Percentiles rank a stretch among this genome's conserved stretches.
Evolutionary conservation across 2,797 vertebrate genomes (phyloP).

Genomic region (Betta splendens): DNA sequence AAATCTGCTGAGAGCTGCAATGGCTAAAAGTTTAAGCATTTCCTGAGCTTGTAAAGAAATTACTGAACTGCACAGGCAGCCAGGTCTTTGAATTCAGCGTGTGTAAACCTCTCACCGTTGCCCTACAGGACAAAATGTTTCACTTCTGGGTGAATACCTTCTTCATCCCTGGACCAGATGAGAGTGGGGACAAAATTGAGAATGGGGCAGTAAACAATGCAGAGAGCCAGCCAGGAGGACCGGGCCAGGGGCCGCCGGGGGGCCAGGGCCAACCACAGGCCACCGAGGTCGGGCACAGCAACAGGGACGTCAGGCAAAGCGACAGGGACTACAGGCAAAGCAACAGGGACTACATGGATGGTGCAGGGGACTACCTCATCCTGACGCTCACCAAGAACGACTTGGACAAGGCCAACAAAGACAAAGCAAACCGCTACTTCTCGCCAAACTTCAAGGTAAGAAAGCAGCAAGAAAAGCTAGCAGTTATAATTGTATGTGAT

Average conservation of each 20-base stretch:
- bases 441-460: conserved; percentile 99
- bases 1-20: conserved; percentile 9
- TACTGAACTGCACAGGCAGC: background rate
- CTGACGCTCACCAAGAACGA: conserved; percentile 98
- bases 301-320: conserved; percentile 92
- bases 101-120: background rate
- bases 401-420: conserved; percentile 99
- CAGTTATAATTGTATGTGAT: too few relatives aligned
- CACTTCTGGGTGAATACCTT: conserved; percentile 99
- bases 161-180: conserved; percentile 96
- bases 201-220: conserved; percentile 95
- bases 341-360: conserved; percentile 92
- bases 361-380: conserved; percentile 95
- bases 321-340: conserved; percentile 93
- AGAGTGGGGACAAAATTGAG: conserved; percentile 92
- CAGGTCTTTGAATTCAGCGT: background rate
- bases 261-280: conserved; percentile 84
- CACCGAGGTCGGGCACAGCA: conserved; percentile 85
- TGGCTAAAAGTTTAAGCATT: conserved; percentile 1
- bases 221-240: conserved; percentile 77
- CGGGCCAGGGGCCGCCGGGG: conserved; percentile 41
- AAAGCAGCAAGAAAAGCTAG: too few relatives aligned
- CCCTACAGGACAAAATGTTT: conserved; percentile 96
- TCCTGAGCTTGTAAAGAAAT: background rate
- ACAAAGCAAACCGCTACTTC: conserved; percentile 99